Conservation (phyloP, 2,113 vertebrate genomes). For the Emydocephalus ijimae region DNA sequence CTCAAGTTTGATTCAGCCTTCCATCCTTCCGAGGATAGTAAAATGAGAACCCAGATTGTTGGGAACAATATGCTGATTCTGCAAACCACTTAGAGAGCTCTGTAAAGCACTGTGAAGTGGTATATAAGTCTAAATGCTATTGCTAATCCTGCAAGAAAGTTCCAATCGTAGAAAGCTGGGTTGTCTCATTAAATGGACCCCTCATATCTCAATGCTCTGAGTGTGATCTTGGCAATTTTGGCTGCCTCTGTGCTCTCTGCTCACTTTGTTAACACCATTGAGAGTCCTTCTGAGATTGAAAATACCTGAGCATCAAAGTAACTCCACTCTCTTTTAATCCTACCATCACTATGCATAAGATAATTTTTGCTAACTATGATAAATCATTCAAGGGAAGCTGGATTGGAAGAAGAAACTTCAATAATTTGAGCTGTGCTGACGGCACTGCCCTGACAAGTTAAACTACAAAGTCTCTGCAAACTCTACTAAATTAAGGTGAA, state of each 20-base stretch:
- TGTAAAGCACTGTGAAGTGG: too few relatives aligned
- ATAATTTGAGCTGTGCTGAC: neutral
- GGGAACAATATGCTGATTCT: too few relatives aligned
- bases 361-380: constrained; percentile 41
- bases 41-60: too few relatives aligned
- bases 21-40: too few relatives aligned
- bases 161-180: neutral
- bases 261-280: constrained; percentile 54
- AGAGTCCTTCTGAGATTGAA: constrained; percentile 50
- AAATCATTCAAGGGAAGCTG: constrained; percentile 15
- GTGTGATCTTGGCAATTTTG: constrained; percentile 53
- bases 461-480: neutral
- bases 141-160: neutral
- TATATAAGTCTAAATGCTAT: too few relatives aligned
- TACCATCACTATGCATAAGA: constrained; percentile 32
- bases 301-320: constrained; percentile 52
- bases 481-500: neutral
- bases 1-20: too few relatives aligned
- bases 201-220: neutral
- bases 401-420: neutral
- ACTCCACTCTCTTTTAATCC: constrained; percentile 11
- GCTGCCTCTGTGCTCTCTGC: constrained; percentile 55
- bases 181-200: neutral
- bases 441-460: neutral
- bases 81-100: too few relatives aligned